These are phyloP conservation scores for Platichthys stellatus DNA, from an alignment of 2,113 vertebrate genomes.

Conservation along the genomic window DNA sequence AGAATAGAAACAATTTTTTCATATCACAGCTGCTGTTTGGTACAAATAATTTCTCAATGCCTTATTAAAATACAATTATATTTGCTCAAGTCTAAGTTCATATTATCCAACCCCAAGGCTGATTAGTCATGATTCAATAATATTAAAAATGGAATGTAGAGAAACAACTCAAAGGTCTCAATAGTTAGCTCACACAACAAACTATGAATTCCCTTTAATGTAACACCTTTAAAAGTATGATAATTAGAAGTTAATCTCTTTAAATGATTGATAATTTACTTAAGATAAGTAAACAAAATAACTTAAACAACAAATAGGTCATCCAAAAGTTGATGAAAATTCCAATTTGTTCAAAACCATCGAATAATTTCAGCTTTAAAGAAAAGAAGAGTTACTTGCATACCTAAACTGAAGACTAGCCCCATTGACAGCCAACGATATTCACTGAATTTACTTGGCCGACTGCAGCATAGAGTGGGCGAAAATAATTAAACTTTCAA, in stretches of 20 bases:
- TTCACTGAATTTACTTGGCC: neutral
- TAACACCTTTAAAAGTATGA: too few relatives aligned
- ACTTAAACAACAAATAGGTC: neutral
- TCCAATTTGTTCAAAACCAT: neutral
- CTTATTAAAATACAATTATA: too few relatives aligned
- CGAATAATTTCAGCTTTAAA: neutral
- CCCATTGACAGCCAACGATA: neutral
- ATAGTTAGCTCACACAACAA: too few relatives aligned
- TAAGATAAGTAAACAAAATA: neutral
- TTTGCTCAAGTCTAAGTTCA: too few relatives aligned
- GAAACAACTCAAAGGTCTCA: too few relatives aligned
- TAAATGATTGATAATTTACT: neutral
- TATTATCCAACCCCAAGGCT: too few relatives aligned
- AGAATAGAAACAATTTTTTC: conserved; percentile 17
- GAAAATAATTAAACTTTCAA: neutral
- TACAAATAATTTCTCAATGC: neutral
- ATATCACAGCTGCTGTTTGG: conserved; percentile 12
- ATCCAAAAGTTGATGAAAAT: too few relatives aligned
- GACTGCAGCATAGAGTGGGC: neutral
- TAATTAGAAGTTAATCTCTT: too few relatives aligned
- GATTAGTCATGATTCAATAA: too few relatives aligned
- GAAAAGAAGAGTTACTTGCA: neutral
- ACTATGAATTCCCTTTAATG: too few relatives aligned
- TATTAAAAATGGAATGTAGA: too few relatives aligned
- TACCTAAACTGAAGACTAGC: neutral